Percentiles rank a stretch among this genome's conserved stretches.
Conservation (phyloP, 2,113 vertebrate species). For the Tachysurus vachellii region DNA sequence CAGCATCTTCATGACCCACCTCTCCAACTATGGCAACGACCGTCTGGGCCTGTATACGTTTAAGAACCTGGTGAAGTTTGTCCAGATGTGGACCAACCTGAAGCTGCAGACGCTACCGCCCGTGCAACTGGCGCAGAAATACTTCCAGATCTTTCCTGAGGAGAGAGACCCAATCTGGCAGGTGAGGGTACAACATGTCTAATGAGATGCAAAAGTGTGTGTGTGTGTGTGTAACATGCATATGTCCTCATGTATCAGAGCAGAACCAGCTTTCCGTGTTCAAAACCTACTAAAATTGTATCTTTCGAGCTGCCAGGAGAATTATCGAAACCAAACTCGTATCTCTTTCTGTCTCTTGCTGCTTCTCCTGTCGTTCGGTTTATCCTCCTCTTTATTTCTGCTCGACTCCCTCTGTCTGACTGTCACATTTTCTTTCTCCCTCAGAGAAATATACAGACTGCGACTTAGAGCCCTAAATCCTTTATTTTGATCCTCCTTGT, state of each 20-base stretch:
- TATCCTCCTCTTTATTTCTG: conserved; percentile 39
- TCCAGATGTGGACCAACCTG: conserved; percentile 86
- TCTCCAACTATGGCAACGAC: conserved; percentile 88
- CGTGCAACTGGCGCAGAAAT: conserved; percentile 82
- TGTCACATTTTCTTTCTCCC: conserved; percentile 35
- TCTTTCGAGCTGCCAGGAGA: conserved; percentile 34
- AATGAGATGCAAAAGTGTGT: not conserved
- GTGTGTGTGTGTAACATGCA: conserved; percentile 8
- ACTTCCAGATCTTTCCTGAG: conserved; percentile 89
- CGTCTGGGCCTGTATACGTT: conserved; percentile 89
- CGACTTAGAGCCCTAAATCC: conserved; percentile 48
- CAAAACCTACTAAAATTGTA: conserved; percentile 30
- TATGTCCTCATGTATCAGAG: not conserved
- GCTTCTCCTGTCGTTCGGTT: conserved; percentile 12
- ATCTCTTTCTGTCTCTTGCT: not conserved
- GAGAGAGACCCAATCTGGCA: conserved; percentile 89
- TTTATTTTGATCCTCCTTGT: conserved; percentile 49
- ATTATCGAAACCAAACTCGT: conserved; percentile 6
- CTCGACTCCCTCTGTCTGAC: conserved; percentile 10
- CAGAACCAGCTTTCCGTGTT: conserved; percentile 35
- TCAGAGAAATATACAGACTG: conserved; percentile 40
- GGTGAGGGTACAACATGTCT: conserved; percentile 63
- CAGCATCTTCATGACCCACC: conserved; percentile 91
- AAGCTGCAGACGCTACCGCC: conserved; percentile 84
- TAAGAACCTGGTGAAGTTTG: conserved; percentile 83